Evolutionary conservation across 2,113 vertebrate species (phyloP).

Genomic region (Siphamia tubifer): DNA sequence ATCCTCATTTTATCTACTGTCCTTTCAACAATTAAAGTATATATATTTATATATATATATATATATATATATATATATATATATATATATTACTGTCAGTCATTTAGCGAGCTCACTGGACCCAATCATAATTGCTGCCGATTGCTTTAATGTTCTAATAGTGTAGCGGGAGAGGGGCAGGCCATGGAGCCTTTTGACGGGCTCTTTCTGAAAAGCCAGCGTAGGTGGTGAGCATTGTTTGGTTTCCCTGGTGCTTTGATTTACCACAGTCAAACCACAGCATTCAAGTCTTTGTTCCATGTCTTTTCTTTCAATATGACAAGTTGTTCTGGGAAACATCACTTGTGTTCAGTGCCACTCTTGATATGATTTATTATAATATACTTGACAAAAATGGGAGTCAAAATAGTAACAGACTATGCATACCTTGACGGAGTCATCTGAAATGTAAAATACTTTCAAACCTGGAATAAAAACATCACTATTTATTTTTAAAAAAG

Average conservation of each 20-base stretch:
- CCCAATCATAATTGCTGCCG: constrained; percentile 59
- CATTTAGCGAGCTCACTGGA: constrained; percentile 35
- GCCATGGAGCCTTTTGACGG: constrained; percentile 42
- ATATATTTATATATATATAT: too few species aligned
- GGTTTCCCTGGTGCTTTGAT: constrained; percentile 34
- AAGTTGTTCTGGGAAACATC: background rate
- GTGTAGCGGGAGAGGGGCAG: constrained; percentile 24
- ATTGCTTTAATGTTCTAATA: constrained; percentile 69
- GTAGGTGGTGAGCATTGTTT: constrained; percentile 35
- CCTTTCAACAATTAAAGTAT: constrained; percentile 7
- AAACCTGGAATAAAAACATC: background rate
- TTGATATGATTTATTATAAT: background rate
- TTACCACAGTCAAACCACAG: constrained; percentile 23
- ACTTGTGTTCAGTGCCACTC: background rate
- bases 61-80: too few species aligned
- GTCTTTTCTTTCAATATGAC: background rate
- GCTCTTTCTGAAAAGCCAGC: constrained; percentile 44
- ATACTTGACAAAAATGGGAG: background rate
- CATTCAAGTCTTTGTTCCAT: constrained; percentile 7
- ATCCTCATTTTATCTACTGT: constrained; percentile 28
- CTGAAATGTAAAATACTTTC: background rate
- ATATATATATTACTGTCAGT: constrained; percentile 17
- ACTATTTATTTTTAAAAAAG: background rate
- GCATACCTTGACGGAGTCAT: too few species aligned
- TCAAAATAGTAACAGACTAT: background rate